A percentile compares a stretch with the other conserved stretches of the same genome.
Evolutionary conservation across 2,113 vertebrate genomes (phyloP).

Genomic region (Burhinus bistriatus): DNA sequence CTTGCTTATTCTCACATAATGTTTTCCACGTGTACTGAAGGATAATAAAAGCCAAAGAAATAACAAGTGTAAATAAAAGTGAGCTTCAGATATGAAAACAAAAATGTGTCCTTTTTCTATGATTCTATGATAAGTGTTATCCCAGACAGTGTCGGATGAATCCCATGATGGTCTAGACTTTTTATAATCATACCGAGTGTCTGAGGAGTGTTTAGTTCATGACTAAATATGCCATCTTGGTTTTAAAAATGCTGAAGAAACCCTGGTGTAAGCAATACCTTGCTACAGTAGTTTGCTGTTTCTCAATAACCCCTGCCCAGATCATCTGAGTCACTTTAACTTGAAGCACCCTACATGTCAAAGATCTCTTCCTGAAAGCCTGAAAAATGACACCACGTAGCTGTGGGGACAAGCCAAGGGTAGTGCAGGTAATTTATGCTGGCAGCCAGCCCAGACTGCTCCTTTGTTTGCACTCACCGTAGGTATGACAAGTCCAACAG

Average conservation of each 20-base stretch:
- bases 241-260: not conserved
- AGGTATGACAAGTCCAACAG: not conserved
- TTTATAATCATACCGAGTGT: not conserved
- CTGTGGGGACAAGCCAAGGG: constrained; percentile 13
- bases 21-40: not conserved
- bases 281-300: not conserved
- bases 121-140: not conserved
- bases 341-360: not conserved
- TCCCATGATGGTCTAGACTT: not conserved
- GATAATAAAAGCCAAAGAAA: not conserved
- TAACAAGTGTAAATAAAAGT: not conserved
- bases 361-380: constrained; percentile 24
- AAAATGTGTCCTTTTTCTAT: rapidly evolving
- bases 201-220: not conserved
- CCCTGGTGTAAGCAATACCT: not conserved
- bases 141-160: not conserved
- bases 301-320: not conserved
- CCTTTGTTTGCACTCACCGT: constrained; percentile 35
- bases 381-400: constrained; percentile 38
- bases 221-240: not conserved
- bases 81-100: not conserved
- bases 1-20: not conserved
- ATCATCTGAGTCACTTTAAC: not conserved
- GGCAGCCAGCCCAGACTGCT: not conserved
- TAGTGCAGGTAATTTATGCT: constrained; percentile 15